phyloP scores from a whole-genome alignment of 2,888 invertebrate species.

The Tiliacea citrago region DNA sequence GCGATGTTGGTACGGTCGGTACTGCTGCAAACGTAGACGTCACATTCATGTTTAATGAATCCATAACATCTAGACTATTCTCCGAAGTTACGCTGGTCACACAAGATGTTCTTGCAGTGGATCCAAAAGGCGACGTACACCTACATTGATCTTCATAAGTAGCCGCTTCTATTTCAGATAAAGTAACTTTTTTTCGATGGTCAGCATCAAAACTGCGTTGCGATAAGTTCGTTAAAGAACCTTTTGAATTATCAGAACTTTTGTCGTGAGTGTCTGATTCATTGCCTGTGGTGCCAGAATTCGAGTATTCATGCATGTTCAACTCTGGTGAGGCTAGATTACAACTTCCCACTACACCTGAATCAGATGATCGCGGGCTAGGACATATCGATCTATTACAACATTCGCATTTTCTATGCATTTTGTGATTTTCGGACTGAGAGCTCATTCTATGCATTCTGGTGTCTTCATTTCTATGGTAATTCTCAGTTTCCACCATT shows the following conservation, averaged over 20 bases:
- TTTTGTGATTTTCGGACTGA: constrained; percentile 83
- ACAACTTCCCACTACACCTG: constrained; percentile 96
- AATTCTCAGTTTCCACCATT: constrained; percentile 85
- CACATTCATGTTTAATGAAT: constrained; percentile 88
- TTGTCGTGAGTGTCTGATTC: constrained; percentile 85
- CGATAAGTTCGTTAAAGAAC: constrained; percentile 77
- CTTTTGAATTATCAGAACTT: constrained; percentile 74
- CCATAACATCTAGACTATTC: constrained; percentile 89
- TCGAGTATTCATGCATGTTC: constrained; percentile 82
- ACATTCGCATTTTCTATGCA: constrained; percentile 89
- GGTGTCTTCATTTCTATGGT: constrained; percentile 76
- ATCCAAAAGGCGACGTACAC: constrained; percentile 94
- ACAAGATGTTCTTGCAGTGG: constrained; percentile 93
- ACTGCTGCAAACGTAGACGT: constrained; percentile 87
- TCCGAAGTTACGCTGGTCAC: constrained; percentile 91
- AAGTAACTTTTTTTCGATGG: constrained; percentile 84
- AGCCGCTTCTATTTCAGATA: constrained; percentile 91
- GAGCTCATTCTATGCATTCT: constrained; percentile 86
- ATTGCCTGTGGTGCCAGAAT: constrained; percentile 76
- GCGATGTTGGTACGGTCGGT: constrained; percentile 85
- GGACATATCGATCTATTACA: constrained; percentile 92
- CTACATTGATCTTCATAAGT: constrained; percentile 93
- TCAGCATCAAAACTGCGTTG: constrained; percentile 78
- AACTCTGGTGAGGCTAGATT: constrained; percentile 93
- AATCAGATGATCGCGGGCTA: constrained; percentile 95